These are phyloP conservation scores for Mycteria americana DNA, from an alignment of 2,797 vertebrate genomes.

Conservation along the genomic window DNA sequence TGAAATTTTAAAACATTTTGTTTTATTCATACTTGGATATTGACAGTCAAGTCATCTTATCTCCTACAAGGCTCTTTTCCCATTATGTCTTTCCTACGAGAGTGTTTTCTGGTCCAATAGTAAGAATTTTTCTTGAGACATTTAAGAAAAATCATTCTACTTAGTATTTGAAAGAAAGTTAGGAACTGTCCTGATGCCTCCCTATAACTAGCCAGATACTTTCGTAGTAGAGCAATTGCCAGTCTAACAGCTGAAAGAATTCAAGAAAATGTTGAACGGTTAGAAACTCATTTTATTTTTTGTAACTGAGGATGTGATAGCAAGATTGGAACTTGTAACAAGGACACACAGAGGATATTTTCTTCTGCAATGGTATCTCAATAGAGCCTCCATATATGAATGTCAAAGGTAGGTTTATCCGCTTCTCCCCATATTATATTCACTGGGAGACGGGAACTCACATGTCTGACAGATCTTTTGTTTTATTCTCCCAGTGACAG, in stretches of 20 bases:
- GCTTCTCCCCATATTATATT: background rate
- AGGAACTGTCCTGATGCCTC: background rate
- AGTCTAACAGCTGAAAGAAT: background rate
- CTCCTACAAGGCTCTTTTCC: background rate
- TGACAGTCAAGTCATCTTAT: background rate
- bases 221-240: background rate
- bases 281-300: background rate
- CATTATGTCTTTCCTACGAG: background rate
- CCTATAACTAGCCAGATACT: background rate
- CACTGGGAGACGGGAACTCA: background rate
- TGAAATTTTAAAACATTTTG: background rate
- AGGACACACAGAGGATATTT: background rate
- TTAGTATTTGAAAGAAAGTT: background rate
- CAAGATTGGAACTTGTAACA: background rate
- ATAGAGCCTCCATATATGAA: background rate
- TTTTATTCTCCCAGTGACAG: background rate
- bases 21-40: background rate
- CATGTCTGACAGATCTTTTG: background rate
- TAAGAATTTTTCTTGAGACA: background rate
- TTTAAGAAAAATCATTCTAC: background rate
- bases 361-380: background rate
- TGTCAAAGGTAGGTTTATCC: background rate
- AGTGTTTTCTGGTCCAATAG: background rate
- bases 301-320: background rate
- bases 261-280: background rate